Evolutionary conservation across 2,113 vertebrate species (phyloP), one percentile per base, ranked within the genome.

Genomic region (Phrynosoma blainvillii): DNA sequence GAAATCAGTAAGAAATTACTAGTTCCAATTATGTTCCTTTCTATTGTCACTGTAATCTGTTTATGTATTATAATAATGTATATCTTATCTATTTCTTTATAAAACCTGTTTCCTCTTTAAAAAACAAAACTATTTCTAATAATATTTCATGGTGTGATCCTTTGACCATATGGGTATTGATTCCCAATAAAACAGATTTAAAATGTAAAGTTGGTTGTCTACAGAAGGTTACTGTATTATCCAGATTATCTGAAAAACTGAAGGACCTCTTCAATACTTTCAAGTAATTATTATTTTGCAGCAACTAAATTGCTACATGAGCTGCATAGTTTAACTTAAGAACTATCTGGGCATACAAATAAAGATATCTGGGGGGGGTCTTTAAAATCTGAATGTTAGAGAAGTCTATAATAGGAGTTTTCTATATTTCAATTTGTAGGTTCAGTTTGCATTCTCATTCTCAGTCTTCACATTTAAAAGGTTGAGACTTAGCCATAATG

Each of bases 401-500:
- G 25, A 54, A 40, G 54, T 12, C 18, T 68, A 23, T 16, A 14
- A 79, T 36, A 79, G 25, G 5, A 59, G 25, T 21, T 56, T 80
- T 56, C n/a, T 65, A 66, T 23, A 82, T 75, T 82, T 75, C 56
- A 32, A 78, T 56, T 36, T 30, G 0, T 40, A 54, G 86, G 84
- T 75, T 84, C 76, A 87, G 84, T 47, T 18, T 71, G 36, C 59
- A 79, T 2, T 1, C 0, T 21, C 5, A 52, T 4, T 66, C 73
- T 76, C 5, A 79, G 2, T 81, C 80, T 6, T 8, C 25, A 79
- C 30, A 79, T 4, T 73, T 86, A 87, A 73, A 79, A 87, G 85
- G 56, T 88, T 4, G 11, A 86, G 6, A 87, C 32, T 79, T n/a
- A 7, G 81, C 82, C 86, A 82, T 30, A 76, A 40, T 21, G 23